Percentiles rank a stretch among this genome's conserved stretches.
Evolutionary conservation across 2,113 vertebrate genomes (phyloP).

Genomic region (Carassius gibelio): DNA sequence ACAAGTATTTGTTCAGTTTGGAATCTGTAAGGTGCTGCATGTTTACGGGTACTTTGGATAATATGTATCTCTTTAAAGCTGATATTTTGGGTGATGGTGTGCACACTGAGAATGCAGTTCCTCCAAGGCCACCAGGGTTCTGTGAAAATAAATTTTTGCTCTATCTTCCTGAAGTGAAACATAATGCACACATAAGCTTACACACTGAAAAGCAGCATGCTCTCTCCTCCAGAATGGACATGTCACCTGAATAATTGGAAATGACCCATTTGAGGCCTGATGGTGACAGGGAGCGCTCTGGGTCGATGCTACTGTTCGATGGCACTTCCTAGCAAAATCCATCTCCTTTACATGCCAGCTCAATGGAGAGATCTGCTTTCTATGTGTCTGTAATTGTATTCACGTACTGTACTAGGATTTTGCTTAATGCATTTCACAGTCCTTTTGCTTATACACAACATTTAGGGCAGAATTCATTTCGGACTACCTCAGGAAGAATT

Average conservation of each 20-base stretch:
- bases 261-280: constrained; percentile 41
- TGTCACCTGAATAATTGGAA: constrained; percentile 55
- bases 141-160: constrained; percentile 51
- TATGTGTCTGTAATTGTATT: not conserved
- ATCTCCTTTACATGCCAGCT: constrained; percentile 8
- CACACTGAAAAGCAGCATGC: constrained; percentile 26
- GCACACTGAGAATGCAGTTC: constrained; percentile 8
- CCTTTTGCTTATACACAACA: not conserved
- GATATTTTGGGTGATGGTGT: not conserved
- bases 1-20: not conserved
- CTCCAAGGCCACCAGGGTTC: constrained; percentile 19
- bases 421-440: not conserved
- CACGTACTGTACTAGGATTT: not conserved
- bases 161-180: constrained; percentile 48
- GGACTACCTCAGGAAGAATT: not conserved
- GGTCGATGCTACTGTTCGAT: constrained; percentile 38
- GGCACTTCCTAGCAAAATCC: constrained; percentile 29
- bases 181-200: constrained; percentile 47
- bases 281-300: constrained; percentile 5
- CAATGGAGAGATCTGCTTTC: not conserved
- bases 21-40: not conserved
- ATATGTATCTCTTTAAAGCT: not conserved
- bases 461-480: not conserved
- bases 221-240: constrained; percentile 47
- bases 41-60: not conserved